Evolutionary conservation across 2,888 invertebrate species (phyloP).

Genomic region (Acanthopleura granulata): DNA sequence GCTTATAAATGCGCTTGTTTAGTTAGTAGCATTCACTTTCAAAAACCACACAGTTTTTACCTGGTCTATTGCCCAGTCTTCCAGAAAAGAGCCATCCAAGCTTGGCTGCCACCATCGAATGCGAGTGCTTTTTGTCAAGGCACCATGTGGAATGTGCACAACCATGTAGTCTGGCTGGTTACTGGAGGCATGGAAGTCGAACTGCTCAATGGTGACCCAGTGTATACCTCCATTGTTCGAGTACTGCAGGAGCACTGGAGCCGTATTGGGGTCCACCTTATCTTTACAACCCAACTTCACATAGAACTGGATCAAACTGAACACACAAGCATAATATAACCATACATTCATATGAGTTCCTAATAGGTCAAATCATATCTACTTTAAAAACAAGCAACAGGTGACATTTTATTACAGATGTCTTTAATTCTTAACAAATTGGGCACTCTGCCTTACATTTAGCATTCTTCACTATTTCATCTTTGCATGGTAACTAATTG

Average conservation of each 20-base stretch:
- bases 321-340: no score
- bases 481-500: no score
- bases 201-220: slow-evolving; percentile 68
- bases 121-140: slow-evolving; percentile 58
- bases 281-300: slow-evolving; percentile 62
- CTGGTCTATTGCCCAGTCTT: slow-evolving; percentile 70
- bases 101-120: slow-evolving; percentile 69
- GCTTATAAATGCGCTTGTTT: no score
- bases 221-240: slow-evolving; percentile 67
- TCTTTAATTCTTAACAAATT: no score
- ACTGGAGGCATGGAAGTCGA: slow-evolving; percentile 57
- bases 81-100: slow-evolving; percentile 55
- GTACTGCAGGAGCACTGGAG: slow-evolving; percentile 68
- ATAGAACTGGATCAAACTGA: slow-evolving; percentile 69
- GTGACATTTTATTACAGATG: no score
- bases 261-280: slow-evolving; percentile 46
- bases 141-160: slow-evolving; percentile 60
- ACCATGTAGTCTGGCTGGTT: slow-evolving; percentile 59
- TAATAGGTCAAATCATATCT: no score
- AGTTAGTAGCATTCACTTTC: no score
- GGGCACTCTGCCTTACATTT: no score
- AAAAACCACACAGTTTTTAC: slow-evolving; percentile 40
- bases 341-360: no score
- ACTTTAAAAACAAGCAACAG: no score
- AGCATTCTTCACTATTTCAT: no score